Evolutionary conservation across 2,113 vertebrate genomes (phyloP).

Genomic region (Helogale parvula): DNA sequence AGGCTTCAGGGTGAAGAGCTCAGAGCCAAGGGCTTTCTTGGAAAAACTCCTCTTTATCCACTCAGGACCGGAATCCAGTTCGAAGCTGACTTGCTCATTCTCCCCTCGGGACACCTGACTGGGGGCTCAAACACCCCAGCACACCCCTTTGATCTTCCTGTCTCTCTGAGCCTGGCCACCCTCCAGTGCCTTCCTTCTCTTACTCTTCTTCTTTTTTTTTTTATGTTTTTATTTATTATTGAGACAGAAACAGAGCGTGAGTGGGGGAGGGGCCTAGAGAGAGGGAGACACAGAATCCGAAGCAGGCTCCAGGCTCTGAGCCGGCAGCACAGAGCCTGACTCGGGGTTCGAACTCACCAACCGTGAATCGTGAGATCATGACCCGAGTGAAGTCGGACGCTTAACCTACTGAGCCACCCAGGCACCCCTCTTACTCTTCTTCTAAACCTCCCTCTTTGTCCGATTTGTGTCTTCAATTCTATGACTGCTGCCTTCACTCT

Average conservation of each 20-base stretch:
- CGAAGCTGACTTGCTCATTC: not conserved
- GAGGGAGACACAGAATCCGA: too few species aligned
- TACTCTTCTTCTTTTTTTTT: not conserved
- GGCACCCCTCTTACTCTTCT: not conserved
- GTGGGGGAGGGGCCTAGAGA: too few species aligned
- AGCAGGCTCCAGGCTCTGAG: too few species aligned
- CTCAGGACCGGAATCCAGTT: not conserved
- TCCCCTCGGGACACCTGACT: not conserved
- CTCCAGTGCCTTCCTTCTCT: not conserved
- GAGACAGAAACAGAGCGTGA: too few species aligned
- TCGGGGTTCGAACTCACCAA: too few species aligned
- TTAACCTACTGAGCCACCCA: too few species aligned
- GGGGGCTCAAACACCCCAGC: not conserved
- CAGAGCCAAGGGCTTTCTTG: not conserved
- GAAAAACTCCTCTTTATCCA: not conserved
- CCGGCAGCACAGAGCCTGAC: too few species aligned
- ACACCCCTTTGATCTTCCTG: not conserved
- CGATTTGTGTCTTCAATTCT: not conserved
- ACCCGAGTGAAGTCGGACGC: too few species aligned
- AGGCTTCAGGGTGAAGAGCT: not conserved
- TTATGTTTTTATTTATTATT: too few species aligned
- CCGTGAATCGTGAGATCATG: too few species aligned
- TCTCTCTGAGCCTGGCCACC: not conserved
- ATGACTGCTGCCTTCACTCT: not conserved
- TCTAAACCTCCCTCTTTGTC: not conserved